Percentiles rank a stretch among this genome's conserved stretches.
Evolutionary conservation across 92 coral and sea anemone genomes (phyloP).

Genomic region (Zoanthus gigantus): DNA sequence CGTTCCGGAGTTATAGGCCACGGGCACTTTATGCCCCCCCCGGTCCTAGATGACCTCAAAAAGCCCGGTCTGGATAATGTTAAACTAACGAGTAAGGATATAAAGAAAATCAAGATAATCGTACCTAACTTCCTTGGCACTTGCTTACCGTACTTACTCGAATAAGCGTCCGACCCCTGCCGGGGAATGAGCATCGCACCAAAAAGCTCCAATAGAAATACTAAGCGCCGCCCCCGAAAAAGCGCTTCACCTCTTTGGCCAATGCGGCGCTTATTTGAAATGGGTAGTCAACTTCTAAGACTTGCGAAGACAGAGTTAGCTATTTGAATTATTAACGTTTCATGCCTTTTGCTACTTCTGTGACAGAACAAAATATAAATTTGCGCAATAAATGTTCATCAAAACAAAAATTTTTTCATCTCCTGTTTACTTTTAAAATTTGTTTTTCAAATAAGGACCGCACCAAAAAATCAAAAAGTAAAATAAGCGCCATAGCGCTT

Average conservation of each 20-base stretch:
- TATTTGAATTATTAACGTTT: neutral
- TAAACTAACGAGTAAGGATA: neutral
- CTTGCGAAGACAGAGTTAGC: neutral
- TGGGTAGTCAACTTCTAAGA: no score
- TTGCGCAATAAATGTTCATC: conserved; percentile 16
- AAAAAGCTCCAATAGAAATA: no score
- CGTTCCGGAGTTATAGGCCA: no score
- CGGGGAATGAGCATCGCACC: no score
- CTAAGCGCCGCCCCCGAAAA: neutral
- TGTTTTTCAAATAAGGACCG: conserved; percentile 19
- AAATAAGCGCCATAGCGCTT: neutral
- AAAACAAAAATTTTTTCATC: conserved; percentile 12
- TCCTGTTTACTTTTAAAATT: conserved; percentile 13
- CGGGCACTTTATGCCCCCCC: no score
- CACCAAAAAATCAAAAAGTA: conserved; percentile 20
- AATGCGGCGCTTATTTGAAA: conserved; percentile 8
- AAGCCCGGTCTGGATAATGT: no score
- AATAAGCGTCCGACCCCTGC: neutral
- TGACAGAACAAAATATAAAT: conserved; percentile 17
- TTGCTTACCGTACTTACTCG: neutral
- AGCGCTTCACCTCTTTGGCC: neutral
- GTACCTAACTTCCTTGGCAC: conserved; percentile 1
- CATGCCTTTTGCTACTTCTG: conserved; percentile 10
- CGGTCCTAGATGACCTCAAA: no score
- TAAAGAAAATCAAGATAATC: neutral